These are phyloP conservation scores for Babyrousa celebensis DNA, from an alignment of 2,797 vertebrate species.

Conservation along the genomic window DNA sequence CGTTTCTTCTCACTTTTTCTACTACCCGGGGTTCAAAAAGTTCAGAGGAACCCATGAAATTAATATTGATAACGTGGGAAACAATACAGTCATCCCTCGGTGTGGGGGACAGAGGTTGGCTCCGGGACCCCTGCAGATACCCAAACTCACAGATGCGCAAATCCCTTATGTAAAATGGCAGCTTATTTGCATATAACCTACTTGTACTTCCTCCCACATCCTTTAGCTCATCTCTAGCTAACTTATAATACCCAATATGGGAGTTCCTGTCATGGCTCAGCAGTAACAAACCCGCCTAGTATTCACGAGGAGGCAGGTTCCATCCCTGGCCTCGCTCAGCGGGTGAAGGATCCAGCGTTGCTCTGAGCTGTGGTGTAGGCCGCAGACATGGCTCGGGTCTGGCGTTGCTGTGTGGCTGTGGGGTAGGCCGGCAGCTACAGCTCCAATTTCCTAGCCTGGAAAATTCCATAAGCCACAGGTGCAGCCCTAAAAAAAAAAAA, in stretches of 20 bases:
- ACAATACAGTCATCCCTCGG: not conserved
- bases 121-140: not conserved
- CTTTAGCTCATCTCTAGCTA: not conserved
- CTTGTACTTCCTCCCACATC: not conserved
- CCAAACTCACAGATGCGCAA: not conserved
- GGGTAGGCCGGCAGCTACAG: no score
- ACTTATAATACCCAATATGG: not conserved
- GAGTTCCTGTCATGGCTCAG: no score
- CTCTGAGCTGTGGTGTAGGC: no score
- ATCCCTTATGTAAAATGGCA: not conserved
- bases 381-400: no score
- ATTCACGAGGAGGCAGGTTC: no score
- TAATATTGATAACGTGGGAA: not conserved
- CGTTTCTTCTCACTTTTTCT: not conserved
- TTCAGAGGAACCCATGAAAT: fast-evolving
- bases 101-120: not conserved
- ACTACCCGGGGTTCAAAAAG: not conserved
- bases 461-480: no score
- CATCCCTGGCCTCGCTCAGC: no score
- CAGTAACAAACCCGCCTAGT: no score
- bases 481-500: no score
- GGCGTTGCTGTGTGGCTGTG: no score
- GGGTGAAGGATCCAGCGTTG: no score
- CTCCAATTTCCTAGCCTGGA: no score
- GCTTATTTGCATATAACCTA: not conserved